Base-by-base conservation (phyloP, 1,140 invertebrate species). In the Zaprionus davidi region DNA sequence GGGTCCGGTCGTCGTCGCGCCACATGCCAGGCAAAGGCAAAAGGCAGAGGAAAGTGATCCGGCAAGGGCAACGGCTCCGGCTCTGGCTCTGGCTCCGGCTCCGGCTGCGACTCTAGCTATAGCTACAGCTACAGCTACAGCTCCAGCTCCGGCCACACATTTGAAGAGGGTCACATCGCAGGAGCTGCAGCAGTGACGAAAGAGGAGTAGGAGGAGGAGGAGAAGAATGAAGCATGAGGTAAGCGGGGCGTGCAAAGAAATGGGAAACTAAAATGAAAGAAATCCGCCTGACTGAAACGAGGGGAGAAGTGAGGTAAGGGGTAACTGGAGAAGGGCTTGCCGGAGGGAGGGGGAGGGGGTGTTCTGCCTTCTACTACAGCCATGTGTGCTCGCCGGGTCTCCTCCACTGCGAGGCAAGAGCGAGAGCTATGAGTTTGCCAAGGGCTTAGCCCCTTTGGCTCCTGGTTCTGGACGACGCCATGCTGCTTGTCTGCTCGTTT, bases 261-360 rank as follows among this genome's bases (percentile, higher is more conserved):
- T 87, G 85, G 85, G 79, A 90, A 90, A 90, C 86, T 90, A 90
- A 90, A 90, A 85, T 90, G 85, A 90, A 90, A 90, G 85, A 90
- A 90, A 90, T 90, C 82, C 81, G 56, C 57, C 55, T 63, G 51
- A 26, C 41, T 65, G 34, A 22, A 15, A 34, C 26, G 24, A 22
- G 20, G 28, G 55, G 6, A 15, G 9, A 12, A n/a, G 38, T 49
- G 41, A 22, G 24, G 55, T 31, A 4, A 15, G 57, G n/a, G 28
- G 26, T 36, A 26, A n/a, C n/a, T 5, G 24, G 4, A 22, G 1
- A 12, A 59, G 68, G 60, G 7, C 34, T 17, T 24, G n/a, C n/a
- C n/a, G 70, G 41, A 11, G 31, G 9, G 31, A n/a, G 3, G 2
- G 31, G 0, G 63, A 49, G 41, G 80, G 20, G 20, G 1, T 20